Evolutionary conservation across 2,888 invertebrate genomes (phyloP), one percentile per base, ranked within the genome.

Genomic region (Sepioteuthis lessoniana): DNA sequence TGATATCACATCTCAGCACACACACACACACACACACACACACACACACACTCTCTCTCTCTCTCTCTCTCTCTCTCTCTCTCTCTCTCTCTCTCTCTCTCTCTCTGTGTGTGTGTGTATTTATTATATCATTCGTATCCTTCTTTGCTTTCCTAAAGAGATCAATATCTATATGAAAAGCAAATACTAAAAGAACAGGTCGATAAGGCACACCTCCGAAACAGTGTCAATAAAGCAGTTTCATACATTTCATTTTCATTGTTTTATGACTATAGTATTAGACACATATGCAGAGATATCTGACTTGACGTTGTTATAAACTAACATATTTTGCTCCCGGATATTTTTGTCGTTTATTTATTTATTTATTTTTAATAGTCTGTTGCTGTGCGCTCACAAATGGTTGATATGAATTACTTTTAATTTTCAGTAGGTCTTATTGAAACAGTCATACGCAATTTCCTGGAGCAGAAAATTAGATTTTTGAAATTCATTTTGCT

Each of bases 201-300:
- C n/a, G 76, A 76, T 76, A 76, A 76, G 76, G 76, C 13, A n/a
- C 76, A 76, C 76, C n/a, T n/a, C n/a, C 13, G 76, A n/a, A n/a
- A n/a, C 76, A 76, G 13, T 16, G n/a, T 76, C 76, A 76, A 76
- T 76, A 76, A 35, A 76, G 13, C n/a, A 76, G n/a, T 76, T 10
- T n/a, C 76, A n/a, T 76, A 76, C n/a, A n/a, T 76, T n/a, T 76
- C n/a, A 55, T 76, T 76, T n/a, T 60, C 60, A 76, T 76, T 76
- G 25, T 55, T 55, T 76, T 76, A 76, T 35, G n/a, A 76, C n/a
- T 76, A n/a, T 76, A n/a, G n/a, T 76, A n/a, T 76, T 13, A 76
- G n/a, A n/a, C 76, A 76, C n/a, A n/a, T n/a, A 76, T 16, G 76
- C n/a, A 76, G 10, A n/a, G n/a, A 76, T 76, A n/a, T 76, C 76